Evolutionary conservation across 2,888 invertebrate species (phyloP), one percentile per base, ranked within the genome.

Genomic region (Netelia virgata): DNA sequence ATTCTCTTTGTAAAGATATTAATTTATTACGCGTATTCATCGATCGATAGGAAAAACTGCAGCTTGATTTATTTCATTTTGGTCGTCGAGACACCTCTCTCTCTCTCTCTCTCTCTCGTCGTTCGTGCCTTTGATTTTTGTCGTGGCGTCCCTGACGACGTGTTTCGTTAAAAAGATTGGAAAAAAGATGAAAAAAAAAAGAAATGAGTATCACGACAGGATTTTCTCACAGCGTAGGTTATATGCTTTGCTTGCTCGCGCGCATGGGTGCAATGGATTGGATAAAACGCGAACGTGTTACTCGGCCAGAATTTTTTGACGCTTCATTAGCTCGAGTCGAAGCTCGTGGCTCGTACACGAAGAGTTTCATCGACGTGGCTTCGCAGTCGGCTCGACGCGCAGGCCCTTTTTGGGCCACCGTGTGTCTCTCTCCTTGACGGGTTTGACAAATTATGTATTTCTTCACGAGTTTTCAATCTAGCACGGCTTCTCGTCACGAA

Each of bases 251-350:
- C 57, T 16, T 57, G 57, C 28, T 64, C 47, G 53, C 18, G 53
- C 18, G 86, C 82, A 80, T 82, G 87, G 86, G 88, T 86, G 90
- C 92, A 91, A 90, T 89, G 89, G 90, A 88, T 89, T 89, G 92
- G 89, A 92, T 92, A 92, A 92, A 93, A 91, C 89, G 90, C 90
- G 90, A 88, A 90, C 91, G 90, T 92, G 93, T 92, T 92, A 90
- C 91, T 91, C 90, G 84, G 36, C 88, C 88, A 88, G 90, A 91
- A 92, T 92, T 92, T 91, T 91, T 89, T 90, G 91, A 92, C 92
- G 92, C 91, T 92, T 92, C 92, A 93, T 93, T 93, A 92, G 90
- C 85, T 89, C 89, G 18, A 11, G 20, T 47, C 18, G 23, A 79
- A 59, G 69, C 36, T 36, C n/a, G n/a, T 59, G 18, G 41, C 53